phyloP scores from a whole-genome alignment of 1,140 invertebrate species.

The Tribolium castaneum region DNA sequence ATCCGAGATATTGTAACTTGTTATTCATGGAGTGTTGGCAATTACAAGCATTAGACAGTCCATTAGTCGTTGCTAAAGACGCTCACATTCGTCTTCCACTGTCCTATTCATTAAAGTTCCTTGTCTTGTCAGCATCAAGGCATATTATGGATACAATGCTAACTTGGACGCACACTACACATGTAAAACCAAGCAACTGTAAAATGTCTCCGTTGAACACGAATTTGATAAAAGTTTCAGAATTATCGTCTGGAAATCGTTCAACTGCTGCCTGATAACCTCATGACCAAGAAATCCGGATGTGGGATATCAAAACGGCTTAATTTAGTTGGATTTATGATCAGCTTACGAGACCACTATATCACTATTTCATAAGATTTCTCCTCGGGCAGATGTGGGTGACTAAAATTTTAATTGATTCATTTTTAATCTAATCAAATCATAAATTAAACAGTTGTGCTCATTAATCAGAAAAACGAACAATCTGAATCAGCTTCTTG shows the following conservation, averaged over 20 bases:
- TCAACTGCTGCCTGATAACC: not conserved
- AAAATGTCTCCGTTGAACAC: not conserved
- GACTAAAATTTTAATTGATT: not conserved
- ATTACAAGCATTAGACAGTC: slow-evolving; percentile 45
- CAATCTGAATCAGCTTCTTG: no score
- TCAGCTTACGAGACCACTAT: not conserved
- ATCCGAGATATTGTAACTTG: slow-evolving; percentile 42
- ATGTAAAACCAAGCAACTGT: not conserved
- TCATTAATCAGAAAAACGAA: not conserved
- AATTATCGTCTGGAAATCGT: not conserved
- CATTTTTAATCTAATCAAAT: not conserved
- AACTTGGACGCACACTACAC: not conserved
- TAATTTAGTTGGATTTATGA: not conserved
- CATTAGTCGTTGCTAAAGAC: slow-evolving; percentile 37
- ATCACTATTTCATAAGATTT: not conserved
- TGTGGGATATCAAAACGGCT: not conserved
- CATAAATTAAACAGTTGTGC: not conserved
- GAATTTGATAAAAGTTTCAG: not conserved
- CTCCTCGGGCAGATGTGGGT: not conserved
- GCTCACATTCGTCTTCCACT: slow-evolving; percentile 35
- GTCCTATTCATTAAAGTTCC: slow-evolving; percentile 33
- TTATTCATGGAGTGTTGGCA: slow-evolving; percentile 44
- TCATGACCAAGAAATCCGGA: not conserved
- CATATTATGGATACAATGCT: slow-evolving; percentile 4
- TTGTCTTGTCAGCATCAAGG: slow-evolving; percentile 5